These are phyloP conservation scores for Papilio glaucus DNA, from an alignment of 1,140 invertebrate genomes.

Conservation along the genomic window DNA sequence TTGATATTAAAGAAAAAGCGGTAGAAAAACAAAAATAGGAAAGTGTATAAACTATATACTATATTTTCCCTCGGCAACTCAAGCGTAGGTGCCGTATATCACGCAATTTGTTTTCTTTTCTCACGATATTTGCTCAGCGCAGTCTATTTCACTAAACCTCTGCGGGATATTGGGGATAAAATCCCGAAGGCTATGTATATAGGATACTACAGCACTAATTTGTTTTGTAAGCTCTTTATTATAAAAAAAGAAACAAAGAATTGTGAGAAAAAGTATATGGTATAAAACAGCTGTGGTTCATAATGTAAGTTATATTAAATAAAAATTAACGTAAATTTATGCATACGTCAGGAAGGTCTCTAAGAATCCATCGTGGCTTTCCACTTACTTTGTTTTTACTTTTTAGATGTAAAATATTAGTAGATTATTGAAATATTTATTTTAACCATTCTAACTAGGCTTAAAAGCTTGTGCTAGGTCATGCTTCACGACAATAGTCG, in stretches of 20 bases:
- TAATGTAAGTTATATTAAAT: no score
- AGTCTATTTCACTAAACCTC: slow-evolving; percentile 35
- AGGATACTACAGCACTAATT: not conserved
- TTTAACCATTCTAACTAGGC: no score
- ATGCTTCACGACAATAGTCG: no score
- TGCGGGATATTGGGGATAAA: slow-evolving; percentile 16
- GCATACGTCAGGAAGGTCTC: no score
- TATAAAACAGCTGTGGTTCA: no score
- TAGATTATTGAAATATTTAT: no score
- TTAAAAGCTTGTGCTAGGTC: no score
- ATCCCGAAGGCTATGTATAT: not conserved
- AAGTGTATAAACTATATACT: not conserved
- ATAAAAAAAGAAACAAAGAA: not conserved
- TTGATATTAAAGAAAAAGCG: not conserved
- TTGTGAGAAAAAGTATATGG: no score
- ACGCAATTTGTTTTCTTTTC: slow-evolving; percentile 14
- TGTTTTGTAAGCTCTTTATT: not conserved
- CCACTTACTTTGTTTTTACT: no score
- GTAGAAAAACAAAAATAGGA: not conserved
- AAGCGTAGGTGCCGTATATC: slow-evolving; percentile 1
- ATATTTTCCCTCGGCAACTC: not conserved
- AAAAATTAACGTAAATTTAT: no score
- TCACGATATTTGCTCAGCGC: slow-evolving; percentile 16
- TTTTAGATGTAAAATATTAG: no score
- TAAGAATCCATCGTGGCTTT: no score